Evolutionary conservation across 2,113 vertebrate species (phyloP), one percentile per base, ranked within the genome.

Genomic region (Megaceryle maxima): DNA sequence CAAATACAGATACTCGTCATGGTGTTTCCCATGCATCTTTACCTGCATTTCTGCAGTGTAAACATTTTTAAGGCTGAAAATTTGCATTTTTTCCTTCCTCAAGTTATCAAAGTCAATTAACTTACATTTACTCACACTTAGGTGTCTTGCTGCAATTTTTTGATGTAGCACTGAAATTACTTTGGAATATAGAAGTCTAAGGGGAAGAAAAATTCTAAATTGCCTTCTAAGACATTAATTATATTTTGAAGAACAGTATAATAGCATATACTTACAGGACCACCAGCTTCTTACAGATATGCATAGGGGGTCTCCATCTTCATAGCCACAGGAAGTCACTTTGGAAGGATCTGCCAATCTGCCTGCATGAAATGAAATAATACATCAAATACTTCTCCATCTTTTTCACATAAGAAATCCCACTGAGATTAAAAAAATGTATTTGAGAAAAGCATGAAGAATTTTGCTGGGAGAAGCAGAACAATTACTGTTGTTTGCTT

Each of bases 211-310:
- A 29, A 76, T 46, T 89, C 80, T 64, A 26, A 72, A 67, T 53
- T 43, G 16, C 29, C 53, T 83, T 82, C 48, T 48, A 29, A 14
- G 35, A 39, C n/a, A 73, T 9, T 26, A n/a, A 66, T 50, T 18
- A 15, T 53, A 17, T 67, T 53, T 73, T 20, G 11, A 80, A 89
- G 10, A 78, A 13, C 5, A 64, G 8, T 44, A 4, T 62, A 46
- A 74, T 13, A 39, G 21, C 29, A 19, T 66, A 28, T 97, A 98
- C 98, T 95, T 97, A 98, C 98, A 97, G 88, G 97, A 95, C 98
- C 98, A 98, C 98, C 98, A 98, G 43, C 98, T 98, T 88, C 92
- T 90, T 64, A 83, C 94, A 83, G 98, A 98, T 64, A 97, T 90
- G 41, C 97, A 98, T 31, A 90, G 43, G 26, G 2, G 21, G 10